Conservation (phyloP, 37 sponge, comb jelly and placozoan species). For the Cladorhizidae sp. region DNA sequence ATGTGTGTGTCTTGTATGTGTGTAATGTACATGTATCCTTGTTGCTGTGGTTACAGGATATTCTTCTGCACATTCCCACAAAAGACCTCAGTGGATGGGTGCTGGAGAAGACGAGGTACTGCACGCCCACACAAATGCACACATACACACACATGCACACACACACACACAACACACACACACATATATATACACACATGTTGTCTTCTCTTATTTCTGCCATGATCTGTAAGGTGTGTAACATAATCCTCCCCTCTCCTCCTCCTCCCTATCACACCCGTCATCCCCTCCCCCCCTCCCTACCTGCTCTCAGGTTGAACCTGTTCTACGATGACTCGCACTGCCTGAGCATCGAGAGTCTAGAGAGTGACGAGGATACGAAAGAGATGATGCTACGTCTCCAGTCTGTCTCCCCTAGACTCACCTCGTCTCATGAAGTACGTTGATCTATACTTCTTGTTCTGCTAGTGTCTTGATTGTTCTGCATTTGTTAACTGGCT, state of each 20-base stretch:
- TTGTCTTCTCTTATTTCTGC: neutral
- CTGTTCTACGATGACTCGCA: conserved; percentile 61
- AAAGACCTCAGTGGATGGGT: conserved; percentile 60
- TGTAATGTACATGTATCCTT: too few relatives aligned
- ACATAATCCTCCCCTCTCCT: too few relatives aligned
- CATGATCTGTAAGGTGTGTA: too few relatives aligned
- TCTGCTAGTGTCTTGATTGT: too few relatives aligned
- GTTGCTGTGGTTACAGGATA: conserved; percentile 12
- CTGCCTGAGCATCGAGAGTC: conserved; percentile 60
- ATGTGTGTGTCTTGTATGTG: too few relatives aligned
- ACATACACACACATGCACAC: too few relatives aligned
- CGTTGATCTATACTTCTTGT: neutral
- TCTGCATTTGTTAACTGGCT: too few relatives aligned
- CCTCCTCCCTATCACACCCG: too few relatives aligned
- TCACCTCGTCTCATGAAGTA: conserved; percentile 52
- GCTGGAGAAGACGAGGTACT: conserved; percentile 17
- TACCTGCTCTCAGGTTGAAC: conserved; percentile 41
- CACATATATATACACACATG: conserved; percentile 3
- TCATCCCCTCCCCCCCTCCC: too few relatives aligned
- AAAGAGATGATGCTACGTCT: conserved; percentile 31
- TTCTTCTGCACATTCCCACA: conserved; percentile 62
- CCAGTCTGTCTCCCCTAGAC: conserved; percentile 29
- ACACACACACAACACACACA: too few relatives aligned
- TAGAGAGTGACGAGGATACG: conserved; percentile 50
- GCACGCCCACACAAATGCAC: too few relatives aligned